phyloP scores from a whole-genome alignment of 2,888 invertebrate species.

The Apotomis betuletana region DNA sequence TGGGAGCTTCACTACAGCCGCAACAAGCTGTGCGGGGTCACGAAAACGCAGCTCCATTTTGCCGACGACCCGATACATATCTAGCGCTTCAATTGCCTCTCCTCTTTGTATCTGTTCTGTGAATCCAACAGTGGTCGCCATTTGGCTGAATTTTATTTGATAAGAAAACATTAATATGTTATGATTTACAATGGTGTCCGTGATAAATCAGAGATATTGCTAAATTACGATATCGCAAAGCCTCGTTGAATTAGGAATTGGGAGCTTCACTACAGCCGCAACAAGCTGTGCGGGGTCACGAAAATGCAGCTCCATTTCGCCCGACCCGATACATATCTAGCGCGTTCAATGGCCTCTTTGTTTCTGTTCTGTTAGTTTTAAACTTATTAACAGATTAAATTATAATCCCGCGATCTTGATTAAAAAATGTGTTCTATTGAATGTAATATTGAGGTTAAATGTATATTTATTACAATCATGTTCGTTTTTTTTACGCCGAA shows the following conservation, averaged over 20 bases:
- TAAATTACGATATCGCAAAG: no score
- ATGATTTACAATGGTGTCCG: no score
- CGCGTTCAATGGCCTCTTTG: slow-evolving; percentile 32
- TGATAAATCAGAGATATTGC: no score
- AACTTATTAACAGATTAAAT: no score
- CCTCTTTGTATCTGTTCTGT: slow-evolving; percentile 6
- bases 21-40: slow-evolving; percentile 43
- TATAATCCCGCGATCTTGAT: no score
- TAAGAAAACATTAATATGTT: no score
- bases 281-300: slow-evolving; percentile 47
- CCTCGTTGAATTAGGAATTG: not conserved
- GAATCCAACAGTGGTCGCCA: not conserved
- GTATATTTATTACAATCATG: no score
- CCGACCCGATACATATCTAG: slow-evolving; percentile 54
- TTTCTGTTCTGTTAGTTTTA: slow-evolving; percentile 15
- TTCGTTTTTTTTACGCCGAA: no score
- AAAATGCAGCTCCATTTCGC: slow-evolving; percentile 60
- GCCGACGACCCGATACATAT: slow-evolving; percentile 56
- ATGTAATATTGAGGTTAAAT: no score
- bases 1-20: slow-evolving; percentile 5
- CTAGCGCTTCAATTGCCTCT: slow-evolving; percentile 41
- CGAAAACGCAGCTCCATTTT: slow-evolving; percentile 61
- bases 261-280: slow-evolving; percentile 22
- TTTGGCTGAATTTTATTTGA: no score
- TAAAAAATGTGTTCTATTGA: no score